Conservation (phyloP, 1,140 invertebrate genomes). For the Dendrolimus kikuchii region DNA sequence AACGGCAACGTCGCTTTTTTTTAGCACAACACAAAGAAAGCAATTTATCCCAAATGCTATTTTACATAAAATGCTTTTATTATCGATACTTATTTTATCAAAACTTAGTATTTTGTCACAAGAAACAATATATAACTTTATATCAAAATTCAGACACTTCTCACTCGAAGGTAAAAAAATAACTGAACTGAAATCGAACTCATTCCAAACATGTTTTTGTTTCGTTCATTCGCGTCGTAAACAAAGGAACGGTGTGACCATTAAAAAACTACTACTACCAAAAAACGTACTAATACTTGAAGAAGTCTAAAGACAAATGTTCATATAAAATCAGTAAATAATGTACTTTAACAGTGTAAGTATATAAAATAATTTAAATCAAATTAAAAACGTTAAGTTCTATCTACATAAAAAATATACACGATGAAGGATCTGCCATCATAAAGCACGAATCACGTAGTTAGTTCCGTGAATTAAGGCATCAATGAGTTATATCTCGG, state of each 20-base stretch:
- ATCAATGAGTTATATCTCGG: too few species aligned
- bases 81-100: background rate
- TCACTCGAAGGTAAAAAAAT: constrained; percentile 23
- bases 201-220: constrained; percentile 38
- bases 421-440: too few species aligned
- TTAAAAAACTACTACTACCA: constrained; percentile 35
- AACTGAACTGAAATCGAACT: constrained; percentile 21
- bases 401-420: too few species aligned
- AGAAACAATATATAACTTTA: background rate
- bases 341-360: too few species aligned
- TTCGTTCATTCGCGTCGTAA: constrained; percentile 41
- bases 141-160: constrained; percentile 11
- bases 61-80: constrained; percentile 1
- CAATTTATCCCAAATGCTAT: constrained; percentile 3
- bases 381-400: too few species aligned
- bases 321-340: too few species aligned
- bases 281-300: background rate
- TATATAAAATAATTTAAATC: too few species aligned
- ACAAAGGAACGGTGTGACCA: constrained; percentile 38
- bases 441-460: too few species aligned
- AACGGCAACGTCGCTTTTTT: constrained; percentile 59
- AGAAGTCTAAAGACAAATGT: too few species aligned
- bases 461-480: too few species aligned
- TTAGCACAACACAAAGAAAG: constrained; percentile 31
- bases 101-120: constrained; percentile 1